Base-by-base conservation (phyloP, 2,797 vertebrate genomes). In the Vireo griseus region DNA sequence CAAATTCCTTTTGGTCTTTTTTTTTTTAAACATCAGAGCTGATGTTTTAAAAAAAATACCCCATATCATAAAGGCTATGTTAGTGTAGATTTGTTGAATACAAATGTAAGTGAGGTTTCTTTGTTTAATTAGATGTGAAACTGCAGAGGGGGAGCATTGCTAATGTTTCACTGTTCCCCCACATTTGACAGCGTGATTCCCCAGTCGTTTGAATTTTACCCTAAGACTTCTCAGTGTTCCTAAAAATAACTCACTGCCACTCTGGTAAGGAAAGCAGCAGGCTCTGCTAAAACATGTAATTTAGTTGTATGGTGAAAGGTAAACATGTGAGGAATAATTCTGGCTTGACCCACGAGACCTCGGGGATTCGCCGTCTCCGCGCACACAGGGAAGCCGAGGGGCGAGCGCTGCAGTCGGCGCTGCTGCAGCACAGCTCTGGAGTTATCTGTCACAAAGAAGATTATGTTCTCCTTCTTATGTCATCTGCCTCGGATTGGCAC, bases 371-470 rank as follows among this genome's bases (percentile, higher is more conserved):
- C 35, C 3, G 8, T 74, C 35, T 39, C 57, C 2, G n/a, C 4
- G 2, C 45, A 16, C 11, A 0, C 55, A 26, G 45, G 78, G 57
- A 67, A 75, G 66, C 52, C 4, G 65, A 78, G 66, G 71, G 52
- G 31, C 5, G 50, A 79, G 35, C 16, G 31, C 52, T 92, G 42
- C 75, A 67, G 59, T 40, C 51, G 6, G n/a, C 10, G 1, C 19
- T 42, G 57, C 86, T 91, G 90, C 86, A 63, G 63, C 85, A 31
- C 74, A 81, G 74, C 85, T 91, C 35, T 55, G 8, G 29, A 92
- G 81, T 75, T 58, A 62, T 55, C 89, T 92, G 72, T 75, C 87
- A 84, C 82, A 74, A 68, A 91, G 72, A 59, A 80, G 82, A 86
- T 90, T 78, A 55, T 50, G 39, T 91, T 63, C 62, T 94, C n/a